These are phyloP conservation scores for Gymnothorax reevesii DNA, from an alignment of 2,797 vertebrate species.

Conservation along the genomic window DNA sequence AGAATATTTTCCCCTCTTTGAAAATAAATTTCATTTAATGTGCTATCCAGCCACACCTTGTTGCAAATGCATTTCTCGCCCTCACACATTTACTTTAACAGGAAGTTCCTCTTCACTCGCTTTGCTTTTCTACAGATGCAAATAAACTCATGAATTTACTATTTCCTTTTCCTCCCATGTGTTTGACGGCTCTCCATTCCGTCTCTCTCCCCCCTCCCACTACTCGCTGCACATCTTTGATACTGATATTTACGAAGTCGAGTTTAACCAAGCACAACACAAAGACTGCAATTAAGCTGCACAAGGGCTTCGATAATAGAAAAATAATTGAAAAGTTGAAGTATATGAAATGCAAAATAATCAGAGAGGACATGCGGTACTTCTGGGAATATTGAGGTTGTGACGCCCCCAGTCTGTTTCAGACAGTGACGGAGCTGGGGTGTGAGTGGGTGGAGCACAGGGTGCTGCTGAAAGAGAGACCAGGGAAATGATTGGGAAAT, in stretches of 20 bases:
- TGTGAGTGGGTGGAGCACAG: too few relatives aligned
- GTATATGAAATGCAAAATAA: neutral
- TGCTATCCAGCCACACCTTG: neutral
- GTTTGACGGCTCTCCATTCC: neutral
- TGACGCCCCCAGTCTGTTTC: too few relatives aligned
- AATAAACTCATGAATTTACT: too few relatives aligned
- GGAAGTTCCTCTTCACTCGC: too few relatives aligned
- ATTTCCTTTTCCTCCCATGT: neutral
- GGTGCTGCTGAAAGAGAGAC: too few relatives aligned
- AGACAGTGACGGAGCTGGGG: too few relatives aligned
- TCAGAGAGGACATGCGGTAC: neutral
- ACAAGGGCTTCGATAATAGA: neutral
- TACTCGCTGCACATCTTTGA: constrained; percentile 19
- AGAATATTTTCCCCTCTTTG: neutral
- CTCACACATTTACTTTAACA: too few relatives aligned
- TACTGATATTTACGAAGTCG: constrained; percentile 24
- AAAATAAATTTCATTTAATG: constrained; percentile 2
- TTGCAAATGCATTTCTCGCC: neutral
- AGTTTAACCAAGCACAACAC: constrained; percentile 12
- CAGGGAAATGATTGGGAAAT: too few relatives aligned
- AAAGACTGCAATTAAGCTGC: neutral
- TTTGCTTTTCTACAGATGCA: neutral
- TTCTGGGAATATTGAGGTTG: neutral
- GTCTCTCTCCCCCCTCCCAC: neutral
- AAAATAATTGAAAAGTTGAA: neutral